Conservation (phyloP, 2,888 invertebrate genomes). For the Helleia helle region DNA sequence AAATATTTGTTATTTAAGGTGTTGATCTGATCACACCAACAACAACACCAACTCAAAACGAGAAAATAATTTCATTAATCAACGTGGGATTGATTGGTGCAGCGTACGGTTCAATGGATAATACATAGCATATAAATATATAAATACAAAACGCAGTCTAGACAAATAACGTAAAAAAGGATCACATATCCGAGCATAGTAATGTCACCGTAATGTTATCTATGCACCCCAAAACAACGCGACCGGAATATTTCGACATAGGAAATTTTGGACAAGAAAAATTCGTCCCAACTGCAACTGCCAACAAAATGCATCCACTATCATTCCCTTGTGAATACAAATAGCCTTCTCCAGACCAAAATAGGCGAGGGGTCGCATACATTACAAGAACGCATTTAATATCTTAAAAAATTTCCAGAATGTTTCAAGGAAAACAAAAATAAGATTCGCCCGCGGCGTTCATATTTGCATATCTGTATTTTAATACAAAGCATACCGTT, state of each 20-base stretch:
- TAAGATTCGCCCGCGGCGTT: constrained; percentile 17
- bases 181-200: background rate
- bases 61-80: too few relatives aligned
- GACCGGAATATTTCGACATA: constrained; percentile 25
- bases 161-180: background rate
- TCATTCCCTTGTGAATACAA: constrained; percentile 33
- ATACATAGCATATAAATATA: too few relatives aligned
- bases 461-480: background rate
- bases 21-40: too few relatives aligned
- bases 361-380: constrained; percentile 29
- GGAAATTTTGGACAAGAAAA: constrained; percentile 23
- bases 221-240: constrained; percentile 23
- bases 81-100: too few relatives aligned
- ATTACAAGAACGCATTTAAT: constrained; percentile 34
- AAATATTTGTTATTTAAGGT: too few relatives aligned
- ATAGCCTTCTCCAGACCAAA: constrained; percentile 30
- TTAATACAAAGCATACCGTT: background rate
- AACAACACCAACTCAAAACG: too few relatives aligned
- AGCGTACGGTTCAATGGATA: too few relatives aligned
- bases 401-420: constrained; percentile 32
- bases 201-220: constrained; percentile 12
- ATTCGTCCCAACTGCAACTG: constrained; percentile 26
- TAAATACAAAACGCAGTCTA: too few relatives aligned
- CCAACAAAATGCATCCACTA: constrained; percentile 29
- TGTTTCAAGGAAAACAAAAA: constrained; percentile 28